Evolutionary conservation across 2,888 invertebrate species (phyloP).

Genomic region (Cactoblastis cactorum): DNA sequence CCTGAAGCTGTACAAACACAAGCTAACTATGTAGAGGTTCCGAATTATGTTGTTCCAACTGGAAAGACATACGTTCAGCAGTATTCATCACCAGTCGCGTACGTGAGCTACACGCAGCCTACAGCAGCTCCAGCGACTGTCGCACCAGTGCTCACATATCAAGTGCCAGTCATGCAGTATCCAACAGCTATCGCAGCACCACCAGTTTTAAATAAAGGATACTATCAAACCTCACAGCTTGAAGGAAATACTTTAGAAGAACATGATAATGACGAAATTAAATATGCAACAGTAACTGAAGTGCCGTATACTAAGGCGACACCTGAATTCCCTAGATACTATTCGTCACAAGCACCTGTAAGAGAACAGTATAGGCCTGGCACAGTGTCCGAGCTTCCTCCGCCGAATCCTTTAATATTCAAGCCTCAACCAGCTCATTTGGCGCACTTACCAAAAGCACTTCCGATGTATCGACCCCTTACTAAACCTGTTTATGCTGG

Average conservation of each 20-base stretch:
- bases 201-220: constrained; percentile 42
- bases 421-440: constrained; percentile 54
- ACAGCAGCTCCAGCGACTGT: constrained; percentile 41
- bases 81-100: constrained; percentile 44
- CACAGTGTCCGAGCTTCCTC: constrained; percentile 50
- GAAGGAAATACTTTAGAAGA: constrained; percentile 53
- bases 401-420: constrained; percentile 54
- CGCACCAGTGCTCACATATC: constrained; percentile 52
- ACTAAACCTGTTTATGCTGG: constrained; percentile 56
- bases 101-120: constrained; percentile 53
- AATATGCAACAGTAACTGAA: constrained; percentile 48
- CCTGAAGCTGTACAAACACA: constrained; percentile 51
- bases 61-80: constrained; percentile 51
- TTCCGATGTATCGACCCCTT: constrained; percentile 58
- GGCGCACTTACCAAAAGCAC: constrained; percentile 59
- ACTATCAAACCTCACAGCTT: constrained; percentile 45
- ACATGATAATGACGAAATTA: constrained; percentile 43
- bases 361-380: constrained; percentile 49
- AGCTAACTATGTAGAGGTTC: constrained; percentile 54
- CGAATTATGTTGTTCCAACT: constrained; percentile 46
- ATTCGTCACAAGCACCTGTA: constrained; percentile 49
- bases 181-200: constrained; percentile 44
- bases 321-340: constrained; percentile 50
- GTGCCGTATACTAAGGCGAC: constrained; percentile 37
- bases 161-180: constrained; percentile 52